phyloP scores from a whole-genome alignment of 2,797 vertebrate species.

The Brachyrhaphis roseni region DNA sequence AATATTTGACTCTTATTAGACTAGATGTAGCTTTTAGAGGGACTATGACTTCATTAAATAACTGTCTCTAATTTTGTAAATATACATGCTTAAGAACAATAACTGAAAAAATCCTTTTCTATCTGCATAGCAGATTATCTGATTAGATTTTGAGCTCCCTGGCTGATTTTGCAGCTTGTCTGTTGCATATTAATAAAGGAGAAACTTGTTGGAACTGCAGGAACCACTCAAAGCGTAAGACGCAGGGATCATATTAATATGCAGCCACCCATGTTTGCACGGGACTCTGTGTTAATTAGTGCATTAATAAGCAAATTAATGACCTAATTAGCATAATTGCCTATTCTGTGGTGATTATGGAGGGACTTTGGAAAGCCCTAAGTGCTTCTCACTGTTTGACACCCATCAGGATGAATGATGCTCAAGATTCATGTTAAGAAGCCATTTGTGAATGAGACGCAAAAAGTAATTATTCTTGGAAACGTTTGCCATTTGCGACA shows the following conservation, averaged over 20 bases:
- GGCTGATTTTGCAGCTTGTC: conserved; percentile 27
- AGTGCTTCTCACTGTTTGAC: conserved; percentile 39
- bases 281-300: conserved; percentile 38
- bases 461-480: conserved; percentile 44
- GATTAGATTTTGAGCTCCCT: conserved; percentile 46
- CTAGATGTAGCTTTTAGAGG: conserved; percentile 24
- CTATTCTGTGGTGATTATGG: conserved; percentile 38
- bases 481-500: conserved; percentile 25
- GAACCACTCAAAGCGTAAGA: conserved; percentile 20
- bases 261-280: conserved; percentile 28
- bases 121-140: conserved; percentile 43
- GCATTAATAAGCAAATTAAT: conserved; percentile 52
- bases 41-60: background rate
- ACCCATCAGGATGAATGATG: conserved; percentile 34
- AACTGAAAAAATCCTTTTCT: conserved; percentile 26
- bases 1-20: conserved; percentile 49
- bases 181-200: conserved; percentile 49
- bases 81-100: conserved; percentile 16
- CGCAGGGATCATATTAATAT: conserved; percentile 14
- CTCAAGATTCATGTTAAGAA: conserved; percentile 46
- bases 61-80: conserved; percentile 5
- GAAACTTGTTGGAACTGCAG: conserved; percentile 17
- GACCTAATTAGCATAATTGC: conserved; percentile 49
- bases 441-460: conserved; percentile 34
- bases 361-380: conserved; percentile 29